Conservation (phyloP, 2,888 invertebrate species). For the Ephialtes manifestator region DNA sequence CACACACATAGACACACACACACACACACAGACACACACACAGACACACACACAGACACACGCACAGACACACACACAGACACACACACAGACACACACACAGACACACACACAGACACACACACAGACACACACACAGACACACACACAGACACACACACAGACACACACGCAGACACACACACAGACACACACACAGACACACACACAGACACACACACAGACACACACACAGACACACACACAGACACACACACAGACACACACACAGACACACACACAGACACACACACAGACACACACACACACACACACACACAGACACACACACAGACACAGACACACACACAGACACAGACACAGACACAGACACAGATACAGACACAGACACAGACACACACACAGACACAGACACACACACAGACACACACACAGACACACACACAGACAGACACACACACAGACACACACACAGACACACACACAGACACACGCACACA, state of each 20-base stretch:
- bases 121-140: neutral
- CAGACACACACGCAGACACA: too few species aligned
- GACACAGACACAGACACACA: neutral
- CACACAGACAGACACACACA: neutral
- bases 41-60: neutral
- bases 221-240: neutral
- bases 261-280: neutral
- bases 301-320: neutral
- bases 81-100: neutral
- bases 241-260: neutral
- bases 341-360: neutral
- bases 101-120: neutral
- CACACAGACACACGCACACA: neutral
- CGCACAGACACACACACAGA: too few species aligned
- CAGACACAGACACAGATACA: too few species aligned
- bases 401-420: neutral
- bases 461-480: neutral
- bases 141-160: neutral
- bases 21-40: neutral
- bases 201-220: neutral
- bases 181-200: neutral
- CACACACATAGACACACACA: neutral
- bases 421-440: neutral
- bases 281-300: neutral
- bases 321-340: neutral